Conservation (phyloP, 2,888 invertebrate species). For the Hydrotaea cyrtoneurina region DNA sequence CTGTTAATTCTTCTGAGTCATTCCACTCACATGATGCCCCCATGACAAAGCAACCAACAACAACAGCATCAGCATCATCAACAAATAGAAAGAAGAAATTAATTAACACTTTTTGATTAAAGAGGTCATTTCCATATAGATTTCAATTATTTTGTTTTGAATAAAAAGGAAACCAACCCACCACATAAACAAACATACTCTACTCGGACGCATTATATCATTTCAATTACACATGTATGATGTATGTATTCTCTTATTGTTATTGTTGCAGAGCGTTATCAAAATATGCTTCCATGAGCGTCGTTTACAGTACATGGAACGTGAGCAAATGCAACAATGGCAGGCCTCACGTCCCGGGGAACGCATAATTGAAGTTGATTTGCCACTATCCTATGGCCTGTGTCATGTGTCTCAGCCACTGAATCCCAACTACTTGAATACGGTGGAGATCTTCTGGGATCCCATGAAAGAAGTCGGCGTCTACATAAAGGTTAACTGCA, state of each 20-base stretch:
- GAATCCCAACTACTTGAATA: constrained; percentile 86
- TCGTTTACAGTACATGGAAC: constrained; percentile 96
- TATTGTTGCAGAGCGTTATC: constrained; percentile 87
- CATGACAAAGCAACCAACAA: neutral
- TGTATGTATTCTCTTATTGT: constrained; percentile 42
- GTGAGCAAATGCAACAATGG: constrained; percentile 96
- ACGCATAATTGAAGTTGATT: constrained; percentile 94
- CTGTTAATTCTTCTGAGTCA: constrained; percentile 20
- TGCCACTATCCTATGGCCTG: constrained; percentile 96
- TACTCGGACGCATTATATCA: neutral
- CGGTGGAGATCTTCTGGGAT: constrained; percentile 95
- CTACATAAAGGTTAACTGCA: constrained; percentile 97
- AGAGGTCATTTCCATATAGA: constrained; percentile 55
- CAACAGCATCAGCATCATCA: neutral
- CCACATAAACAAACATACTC: neutral
- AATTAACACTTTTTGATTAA: constrained; percentile 42
- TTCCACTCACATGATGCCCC: constrained; percentile 15
- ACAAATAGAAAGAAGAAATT: constrained; percentile 8
- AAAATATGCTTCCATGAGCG: constrained; percentile 98
- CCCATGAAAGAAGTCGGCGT: constrained; percentile 97
- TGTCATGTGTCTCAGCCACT: constrained; percentile 89
- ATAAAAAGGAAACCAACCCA: neutral
- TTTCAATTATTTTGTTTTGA: constrained; percentile 65
- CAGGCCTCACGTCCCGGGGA: constrained; percentile 94
- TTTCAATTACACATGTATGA: neutral